Evolutionary conservation across 2,113 vertebrate species (phyloP).

Genomic region (Illadopsis cleaveri): DNA sequence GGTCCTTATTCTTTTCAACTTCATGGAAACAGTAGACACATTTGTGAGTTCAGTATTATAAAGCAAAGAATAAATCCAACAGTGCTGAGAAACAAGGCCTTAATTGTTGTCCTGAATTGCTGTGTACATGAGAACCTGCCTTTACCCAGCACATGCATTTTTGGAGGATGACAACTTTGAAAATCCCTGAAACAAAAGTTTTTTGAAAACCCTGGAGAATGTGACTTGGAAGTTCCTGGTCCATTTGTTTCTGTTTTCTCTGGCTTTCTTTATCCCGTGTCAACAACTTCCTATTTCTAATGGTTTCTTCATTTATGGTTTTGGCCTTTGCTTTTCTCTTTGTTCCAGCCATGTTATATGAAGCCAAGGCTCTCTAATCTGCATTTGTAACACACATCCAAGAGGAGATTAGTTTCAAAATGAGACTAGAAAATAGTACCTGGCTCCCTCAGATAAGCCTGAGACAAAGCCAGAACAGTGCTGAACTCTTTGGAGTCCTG

Average conservation of each 20-base stretch:
- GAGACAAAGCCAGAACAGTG: not conserved
- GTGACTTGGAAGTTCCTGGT: not conserved
- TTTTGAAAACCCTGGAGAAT: not conserved
- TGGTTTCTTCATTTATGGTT: not conserved
- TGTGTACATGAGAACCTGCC: not conserved
- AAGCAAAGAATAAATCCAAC: not conserved
- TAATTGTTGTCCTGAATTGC: not conserved
- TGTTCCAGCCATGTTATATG: not conserved
- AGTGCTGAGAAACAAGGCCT: not conserved
- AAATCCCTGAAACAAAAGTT: not conserved
- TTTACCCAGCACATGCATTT: not conserved
- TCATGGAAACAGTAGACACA: not conserved
- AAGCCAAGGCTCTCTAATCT: conserved; percentile 4
- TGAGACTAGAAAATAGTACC: not conserved
- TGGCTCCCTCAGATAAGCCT: conserved; percentile 9
- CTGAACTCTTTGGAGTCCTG: not conserved
- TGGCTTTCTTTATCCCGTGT: not conserved
- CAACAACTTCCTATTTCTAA: not conserved
- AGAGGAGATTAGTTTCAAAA: conserved; percentile 2
- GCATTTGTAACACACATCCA: not conserved
- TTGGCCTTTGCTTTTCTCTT: not conserved
- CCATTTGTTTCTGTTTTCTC: not conserved
- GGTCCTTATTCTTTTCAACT: not conserved
- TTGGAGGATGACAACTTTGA: not conserved
- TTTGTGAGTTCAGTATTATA: not conserved